Evolutionary conservation across 2,888 invertebrate species (phyloP), one percentile per base, ranked within the genome.

Genomic region (Exephanes ischioxanthus): DNA sequence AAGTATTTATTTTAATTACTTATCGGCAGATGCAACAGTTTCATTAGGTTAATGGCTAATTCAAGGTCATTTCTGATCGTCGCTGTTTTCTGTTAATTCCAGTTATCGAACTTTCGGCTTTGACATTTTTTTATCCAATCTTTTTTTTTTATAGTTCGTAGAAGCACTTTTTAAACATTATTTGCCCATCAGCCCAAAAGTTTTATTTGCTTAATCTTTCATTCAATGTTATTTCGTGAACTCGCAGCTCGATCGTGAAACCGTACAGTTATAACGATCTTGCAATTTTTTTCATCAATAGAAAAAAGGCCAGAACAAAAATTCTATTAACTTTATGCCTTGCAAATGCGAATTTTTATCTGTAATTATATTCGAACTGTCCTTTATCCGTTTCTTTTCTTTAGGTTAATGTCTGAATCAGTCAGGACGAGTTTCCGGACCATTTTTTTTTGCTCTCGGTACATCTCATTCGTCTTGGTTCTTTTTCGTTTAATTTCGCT

Each of bases 401-500:
- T 61, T 55, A 45, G 26, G n/a, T 45, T 61, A 61, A 61, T 30
- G 61, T 58, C 72, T 45, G 41, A 58, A 72, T 72, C 61, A 73
- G 73, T 73, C 45, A n/a, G 7, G 33, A 45, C 61, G 30, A 61
- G 73, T 61, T 61, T 5, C 1, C 19, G 55, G 22, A 55, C 7
- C 19, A 9, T 26, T 5, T 26, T 6, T 63, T 33, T n/a, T 63
- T n/a, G 6, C n/a, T 30, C 63, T 33, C 33, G 63, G 30, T 63
- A 63, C 63, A 33, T 33, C 33, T 33, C 63, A 73, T 73, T 73
- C 51, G 63, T 51, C 63, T 48, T 51, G 51, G 33, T 71, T 63
- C 33, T 76, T 76, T 48, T 48, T 22, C 75, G 63, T 76, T 76
- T 51, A 41, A 67, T 67, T 37, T 7, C 41, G 41, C 67, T 53